Conservation (phyloP, 1,140 invertebrate genomes). For the Patella vulgata region DNA sequence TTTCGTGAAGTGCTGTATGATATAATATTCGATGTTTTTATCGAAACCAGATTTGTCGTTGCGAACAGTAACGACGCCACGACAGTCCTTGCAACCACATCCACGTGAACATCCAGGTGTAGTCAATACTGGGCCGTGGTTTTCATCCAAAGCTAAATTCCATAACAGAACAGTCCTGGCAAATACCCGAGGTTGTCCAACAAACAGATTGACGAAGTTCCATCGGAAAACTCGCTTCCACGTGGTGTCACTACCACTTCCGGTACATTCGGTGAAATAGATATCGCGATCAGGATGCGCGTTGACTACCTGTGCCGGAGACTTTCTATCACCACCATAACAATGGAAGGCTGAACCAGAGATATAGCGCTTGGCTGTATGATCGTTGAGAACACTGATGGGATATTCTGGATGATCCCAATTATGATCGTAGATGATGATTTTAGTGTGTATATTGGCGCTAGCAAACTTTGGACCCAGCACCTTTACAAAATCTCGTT, state of each 20-base stretch:
- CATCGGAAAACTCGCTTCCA: constrained; percentile 28
- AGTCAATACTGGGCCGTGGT: constrained; percentile 33
- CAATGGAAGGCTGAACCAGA: constrained; percentile 44
- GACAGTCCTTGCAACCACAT: constrained; percentile 39
- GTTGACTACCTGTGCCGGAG: constrained; percentile 23
- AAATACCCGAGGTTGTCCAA: constrained; percentile 39
- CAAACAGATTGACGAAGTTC: constrained; percentile 32
- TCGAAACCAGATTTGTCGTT: constrained; percentile 10
- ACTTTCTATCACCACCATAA: constrained; percentile 36
- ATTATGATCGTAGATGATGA: constrained; percentile 44
- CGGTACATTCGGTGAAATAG: constrained; percentile 45
- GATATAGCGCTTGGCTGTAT: constrained; percentile 31
- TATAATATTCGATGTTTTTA: constrained; percentile 43
- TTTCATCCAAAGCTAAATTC: constrained; percentile 46
- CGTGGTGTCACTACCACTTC: constrained; percentile 25
- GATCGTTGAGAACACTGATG: constrained; percentile 33
- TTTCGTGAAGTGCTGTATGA: constrained; percentile 41
- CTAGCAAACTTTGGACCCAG: constrained; percentile 35
- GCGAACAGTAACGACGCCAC: constrained; percentile 40
- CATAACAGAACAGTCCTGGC: constrained; percentile 39
- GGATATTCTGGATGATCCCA: constrained; percentile 34
- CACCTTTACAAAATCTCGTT: constrained; percentile 18
- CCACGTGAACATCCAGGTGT: not conserved
- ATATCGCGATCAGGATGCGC: constrained; percentile 30
- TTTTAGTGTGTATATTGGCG: constrained; percentile 37